A percentile compares a stretch with the other conserved stretches of the same genome.
Conservation (phyloP, 2,113 vertebrate species). For the Oreamnos americanus region DNA sequence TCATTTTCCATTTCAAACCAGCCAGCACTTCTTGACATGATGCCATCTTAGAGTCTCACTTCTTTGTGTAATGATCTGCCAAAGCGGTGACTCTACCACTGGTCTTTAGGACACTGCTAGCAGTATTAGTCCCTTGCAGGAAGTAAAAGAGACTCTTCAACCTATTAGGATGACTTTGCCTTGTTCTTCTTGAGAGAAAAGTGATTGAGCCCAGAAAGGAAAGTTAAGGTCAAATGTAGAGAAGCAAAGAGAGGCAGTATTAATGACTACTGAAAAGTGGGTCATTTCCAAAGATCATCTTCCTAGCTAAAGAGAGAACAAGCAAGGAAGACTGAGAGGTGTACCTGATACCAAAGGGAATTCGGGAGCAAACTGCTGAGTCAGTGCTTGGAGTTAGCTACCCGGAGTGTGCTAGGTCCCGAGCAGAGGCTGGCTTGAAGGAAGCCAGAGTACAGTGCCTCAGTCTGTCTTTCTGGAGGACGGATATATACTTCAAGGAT, state of each 20-base stretch:
- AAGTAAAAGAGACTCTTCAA: neutral
- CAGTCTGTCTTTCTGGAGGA: neutral
- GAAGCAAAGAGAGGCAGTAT: neutral
- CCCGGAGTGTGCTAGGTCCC: neutral
- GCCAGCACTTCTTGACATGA: neutral
- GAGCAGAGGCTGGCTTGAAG: neutral
- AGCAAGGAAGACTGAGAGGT: neutral
- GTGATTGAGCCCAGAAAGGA: neutral
- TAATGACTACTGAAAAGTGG: neutral
- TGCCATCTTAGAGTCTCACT: neutral
- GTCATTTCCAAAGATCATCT: neutral
- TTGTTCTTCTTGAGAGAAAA: neutral
- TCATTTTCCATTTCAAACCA: neutral
- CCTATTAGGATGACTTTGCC: neutral
- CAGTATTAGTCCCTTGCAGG: neutral
- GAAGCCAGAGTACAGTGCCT: neutral
- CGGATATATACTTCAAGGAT: neutral
- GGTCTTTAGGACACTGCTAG: neutral
- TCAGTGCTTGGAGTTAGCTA: neutral
- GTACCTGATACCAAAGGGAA: neutral
- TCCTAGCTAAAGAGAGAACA: neutral
- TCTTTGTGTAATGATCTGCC: conserved; percentile 19
- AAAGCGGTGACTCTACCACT: neutral
- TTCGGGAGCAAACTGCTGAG: neutral
- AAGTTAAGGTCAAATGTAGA: neutral